phyloP scores from a whole-genome alignment of 2,888 invertebrate genomes.

The Tenthredo livida region DNA sequence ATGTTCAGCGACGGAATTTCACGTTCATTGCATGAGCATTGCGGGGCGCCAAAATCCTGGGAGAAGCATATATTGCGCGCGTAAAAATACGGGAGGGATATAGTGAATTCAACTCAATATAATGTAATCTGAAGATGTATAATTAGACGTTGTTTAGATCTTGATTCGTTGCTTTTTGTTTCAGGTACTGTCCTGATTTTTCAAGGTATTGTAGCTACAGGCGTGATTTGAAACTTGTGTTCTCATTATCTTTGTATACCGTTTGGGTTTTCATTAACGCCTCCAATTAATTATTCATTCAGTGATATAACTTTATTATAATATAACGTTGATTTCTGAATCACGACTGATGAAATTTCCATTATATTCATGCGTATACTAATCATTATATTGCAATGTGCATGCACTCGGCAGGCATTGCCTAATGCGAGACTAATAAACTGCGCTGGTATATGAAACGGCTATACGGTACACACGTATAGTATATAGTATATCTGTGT shows the following conservation, averaged over 20 bases:
- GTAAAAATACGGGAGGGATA: neutral
- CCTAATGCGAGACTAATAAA: neutral
- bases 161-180: slow-evolving; percentile 41
- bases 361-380: neutral
- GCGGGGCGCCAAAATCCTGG: neutral
- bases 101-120: neutral
- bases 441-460: neutral
- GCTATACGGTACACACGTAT: neutral
- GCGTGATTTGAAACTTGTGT: slow-evolving; percentile 10
- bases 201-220: slow-evolving; percentile 46
- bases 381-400: neutral
- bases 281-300: neutral
- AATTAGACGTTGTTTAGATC: neutral
- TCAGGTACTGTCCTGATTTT: slow-evolving; percentile 52
- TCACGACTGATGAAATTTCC: neutral
- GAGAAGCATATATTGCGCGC: neutral
- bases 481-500: neutral
- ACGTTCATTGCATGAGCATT: neutral
- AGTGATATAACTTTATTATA: no score
- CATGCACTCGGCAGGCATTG: neutral
- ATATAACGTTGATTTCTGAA: neutral
- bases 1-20: neutral
- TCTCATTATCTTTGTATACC: neutral
- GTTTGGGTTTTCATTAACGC: slow-evolving; percentile 2
- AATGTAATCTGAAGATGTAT: neutral